Base-by-base conservation (phyloP, 2,797 vertebrate species). In the Thunnus albacares region DNA sequence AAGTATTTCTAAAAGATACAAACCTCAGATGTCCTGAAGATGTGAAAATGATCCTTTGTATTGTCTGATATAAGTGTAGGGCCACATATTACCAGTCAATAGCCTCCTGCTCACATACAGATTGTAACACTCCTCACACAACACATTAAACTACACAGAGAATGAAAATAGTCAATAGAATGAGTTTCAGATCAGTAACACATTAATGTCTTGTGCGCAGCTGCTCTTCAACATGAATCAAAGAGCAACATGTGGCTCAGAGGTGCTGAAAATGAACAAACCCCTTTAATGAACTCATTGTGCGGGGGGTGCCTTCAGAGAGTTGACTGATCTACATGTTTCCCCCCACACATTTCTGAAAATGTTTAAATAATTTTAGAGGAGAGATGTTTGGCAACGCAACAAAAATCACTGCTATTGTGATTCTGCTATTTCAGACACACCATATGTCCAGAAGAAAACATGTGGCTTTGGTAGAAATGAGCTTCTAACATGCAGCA, bases 391-490 rank as follows among this genome's bases (percentile, higher is more conserved):
- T 61, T 80, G 71, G 74, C 62, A 49, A 43, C 0, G 8, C 26
- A 64, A 60, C 62, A 28, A 10, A 62, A 30, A 73, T 55, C 51
- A 53, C 20, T 59, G 56, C 41, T 59, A 4, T 58, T 80, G 66
- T 63, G 77, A 71, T 62, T 43, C 8, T 61, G 66, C 62, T 80
- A 28, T 74, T 78, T 84, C 49, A 61, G 56, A 81, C 65, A 9
- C 49, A 33, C 67, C 76, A 83, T 4, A 66, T 72, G 74, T 75
- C 41, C 79, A 75, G 57, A 63, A 28, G 43, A 51, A 57, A 5
- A 83, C 79, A 85, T 85, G 64, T 83, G 84, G 74, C 10, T 67
- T n/a, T 12, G 17, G 22, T 10, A 22, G 51, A 64, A 53, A 63
- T 49, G 5, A 55, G 35, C 38, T 33, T 64, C 20, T 2, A 83